Percentiles rank a stretch among this genome's conserved stretches.
These are phyloP conservation scores for Pomatostomus ruficeps DNA, from an alignment of 2,113 vertebrate species.

Conservation along the genomic window DNA sequence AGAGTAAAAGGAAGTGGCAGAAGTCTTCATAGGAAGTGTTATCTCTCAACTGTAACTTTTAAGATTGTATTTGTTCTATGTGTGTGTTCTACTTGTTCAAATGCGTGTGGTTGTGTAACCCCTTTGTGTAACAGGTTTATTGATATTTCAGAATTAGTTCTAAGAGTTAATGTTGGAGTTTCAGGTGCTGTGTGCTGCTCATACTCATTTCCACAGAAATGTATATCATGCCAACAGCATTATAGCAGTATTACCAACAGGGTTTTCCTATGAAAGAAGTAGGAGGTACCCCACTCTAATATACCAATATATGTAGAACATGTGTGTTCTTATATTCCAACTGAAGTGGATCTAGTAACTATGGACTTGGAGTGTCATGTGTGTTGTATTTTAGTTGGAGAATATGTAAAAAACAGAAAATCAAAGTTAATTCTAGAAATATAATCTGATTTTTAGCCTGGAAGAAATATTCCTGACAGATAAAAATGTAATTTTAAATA, in stretches of 20 bases:
- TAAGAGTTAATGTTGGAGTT: neutral
- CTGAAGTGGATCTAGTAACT: neutral
- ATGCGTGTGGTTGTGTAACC: neutral
- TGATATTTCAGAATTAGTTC: neutral
- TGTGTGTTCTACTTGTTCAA: neutral
- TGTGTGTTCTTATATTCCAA: neutral
- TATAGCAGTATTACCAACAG: neutral
- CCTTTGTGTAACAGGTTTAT: neutral
- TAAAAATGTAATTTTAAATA: neutral
- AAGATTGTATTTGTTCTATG: neutral
- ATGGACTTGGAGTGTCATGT: neutral
- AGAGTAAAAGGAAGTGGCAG: neutral
- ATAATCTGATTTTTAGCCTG: neutral
- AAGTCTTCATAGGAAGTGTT: neutral
- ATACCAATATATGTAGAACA: neutral
- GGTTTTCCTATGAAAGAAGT: neutral
- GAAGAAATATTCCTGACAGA: neutral
- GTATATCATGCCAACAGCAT: neutral
- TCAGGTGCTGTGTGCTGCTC: rapidly evolving
- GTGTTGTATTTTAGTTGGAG: neutral
- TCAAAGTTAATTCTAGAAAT: neutral
- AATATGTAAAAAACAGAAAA: neutral
- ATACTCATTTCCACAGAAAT: neutral
- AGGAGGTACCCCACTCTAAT: neutral
- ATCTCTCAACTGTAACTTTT: neutral